Evolutionary conservation across 2,797 vertebrate genomes (phyloP).

Genomic region (Semotilus atromaculatus): DNA sequence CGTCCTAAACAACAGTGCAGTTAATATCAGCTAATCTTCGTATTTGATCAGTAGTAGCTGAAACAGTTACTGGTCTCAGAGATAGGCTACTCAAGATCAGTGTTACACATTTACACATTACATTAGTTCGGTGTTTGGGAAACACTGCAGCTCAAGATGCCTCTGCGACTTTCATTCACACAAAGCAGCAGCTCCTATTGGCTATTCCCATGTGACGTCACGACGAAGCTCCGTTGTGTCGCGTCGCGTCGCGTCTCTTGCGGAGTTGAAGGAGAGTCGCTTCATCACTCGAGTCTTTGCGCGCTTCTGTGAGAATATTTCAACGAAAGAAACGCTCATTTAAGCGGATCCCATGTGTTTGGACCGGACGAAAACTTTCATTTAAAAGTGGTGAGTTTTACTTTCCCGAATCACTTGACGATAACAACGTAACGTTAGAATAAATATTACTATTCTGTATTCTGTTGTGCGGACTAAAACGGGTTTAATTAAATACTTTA

Average conservation of each 20-base stretch:
- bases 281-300: neutral
- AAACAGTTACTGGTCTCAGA: neutral
- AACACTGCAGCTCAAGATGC: neutral
- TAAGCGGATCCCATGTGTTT: slow-evolving; percentile 59
- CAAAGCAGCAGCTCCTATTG: neutral
- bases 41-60: neutral
- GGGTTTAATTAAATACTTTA: neutral
- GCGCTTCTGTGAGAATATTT: slow-evolving; percentile 38
- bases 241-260: neutral
- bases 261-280: neutral
- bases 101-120: too few relatives aligned
- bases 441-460: neutral
- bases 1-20: neutral
- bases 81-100: neutral
- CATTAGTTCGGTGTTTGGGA: neutral
- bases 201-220: neutral
- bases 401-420: neutral
- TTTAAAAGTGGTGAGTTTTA: slow-evolving; percentile 58
- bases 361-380: slow-evolving; percentile 36
- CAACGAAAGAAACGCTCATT: slow-evolving; percentile 22
- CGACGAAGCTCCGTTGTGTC: neutral
- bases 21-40: neutral
- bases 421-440: neutral
- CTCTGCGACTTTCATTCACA: neutral
- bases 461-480: neutral